These are phyloP conservation scores for Montipora foliosa DNA, from an alignment of 64 coral and sea anemone species.

Conservation along the genomic window DNA sequence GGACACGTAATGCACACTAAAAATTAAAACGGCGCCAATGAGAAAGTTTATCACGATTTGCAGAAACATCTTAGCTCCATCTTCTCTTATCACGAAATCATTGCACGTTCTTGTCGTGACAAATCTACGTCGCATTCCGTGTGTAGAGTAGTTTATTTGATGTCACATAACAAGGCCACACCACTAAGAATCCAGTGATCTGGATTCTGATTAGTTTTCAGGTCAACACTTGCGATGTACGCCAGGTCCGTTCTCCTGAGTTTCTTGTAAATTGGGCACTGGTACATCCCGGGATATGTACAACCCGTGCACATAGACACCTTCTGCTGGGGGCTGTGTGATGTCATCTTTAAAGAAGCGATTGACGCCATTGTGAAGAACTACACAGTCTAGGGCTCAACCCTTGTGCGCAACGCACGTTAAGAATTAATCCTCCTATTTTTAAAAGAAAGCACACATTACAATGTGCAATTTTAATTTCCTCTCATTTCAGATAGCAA, in stretches of 20 bases:
- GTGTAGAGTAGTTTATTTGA: constrained; percentile 68
- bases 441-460: background rate
- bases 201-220: constrained; percentile 99
- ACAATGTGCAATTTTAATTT: no score
- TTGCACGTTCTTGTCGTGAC: no score
- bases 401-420: constrained; percentile 79
- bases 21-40: no score
- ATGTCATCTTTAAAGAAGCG: constrained; percentile 98
- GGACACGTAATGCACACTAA: no score
- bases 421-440: background rate
- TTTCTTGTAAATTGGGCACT: constrained; percentile 99
- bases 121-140: no score
- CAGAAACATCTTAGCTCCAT: no score
- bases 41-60: no score
- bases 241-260: constrained; percentile 91
- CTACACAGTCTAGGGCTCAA: constrained; percentile 95
- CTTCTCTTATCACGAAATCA: no score
- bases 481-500: no score
- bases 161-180: constrained; percentile 94
- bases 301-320: constrained; percentile 93
- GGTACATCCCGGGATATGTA: constrained; percentile 94
- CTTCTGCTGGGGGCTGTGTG: constrained; percentile 83
- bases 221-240: constrained; percentile 22
- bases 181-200: constrained; percentile 99
- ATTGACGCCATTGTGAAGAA: constrained; percentile 97